Evolutionary conservation across 2,888 invertebrate species (phyloP), one percentile per base, ranked within the genome.

Genomic region (Pterobdella sp.): DNA sequence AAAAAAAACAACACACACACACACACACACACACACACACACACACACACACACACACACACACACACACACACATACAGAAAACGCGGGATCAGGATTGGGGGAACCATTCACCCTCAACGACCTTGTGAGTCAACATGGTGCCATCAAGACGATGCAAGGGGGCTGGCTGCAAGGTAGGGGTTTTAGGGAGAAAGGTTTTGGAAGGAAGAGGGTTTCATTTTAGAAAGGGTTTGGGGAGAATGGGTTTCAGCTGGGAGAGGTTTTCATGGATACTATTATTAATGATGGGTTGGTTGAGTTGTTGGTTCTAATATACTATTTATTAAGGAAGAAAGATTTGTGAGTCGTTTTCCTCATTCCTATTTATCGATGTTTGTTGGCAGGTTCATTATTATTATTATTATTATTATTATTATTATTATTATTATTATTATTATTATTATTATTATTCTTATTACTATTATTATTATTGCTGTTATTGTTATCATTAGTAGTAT

Each of bases 81-180:
- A 56, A 22, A 56, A 56, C n/a, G 18, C 60, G 80, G 92, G 78
- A n/a, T 77, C 78, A 52, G 74, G 77, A 26, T 63, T 77, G 10
- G 81, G 80, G 52, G 79, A 78, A 32, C 78, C 79, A 70, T 81
- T 82, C 74, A 80, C 81, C 18, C 79, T 82, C 74, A 78, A 82
- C 35, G 82, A 83, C 73, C 78, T 79, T 68, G 80, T 82, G 68
- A 77, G 78, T 42, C 70, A 76, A 22, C 78, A 80, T 52, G 80
- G 77, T 72, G 76, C 78, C 36, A 80, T 81, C 22, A 78, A 78
- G 65, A 68, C 73, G 3, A 80, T 82, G 75, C 60, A 70, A 34
- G 78, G 78, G 26, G 73, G 76, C 4, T 83, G 83, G 83, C 76
- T 80, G 26, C 71, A 75, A 76, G 80, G 82, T 82, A 77, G 18